These are phyloP conservation scores for Spilosoma lubricipeda DNA, from an alignment of 2,888 invertebrate genomes.

Conservation along the genomic window DNA sequence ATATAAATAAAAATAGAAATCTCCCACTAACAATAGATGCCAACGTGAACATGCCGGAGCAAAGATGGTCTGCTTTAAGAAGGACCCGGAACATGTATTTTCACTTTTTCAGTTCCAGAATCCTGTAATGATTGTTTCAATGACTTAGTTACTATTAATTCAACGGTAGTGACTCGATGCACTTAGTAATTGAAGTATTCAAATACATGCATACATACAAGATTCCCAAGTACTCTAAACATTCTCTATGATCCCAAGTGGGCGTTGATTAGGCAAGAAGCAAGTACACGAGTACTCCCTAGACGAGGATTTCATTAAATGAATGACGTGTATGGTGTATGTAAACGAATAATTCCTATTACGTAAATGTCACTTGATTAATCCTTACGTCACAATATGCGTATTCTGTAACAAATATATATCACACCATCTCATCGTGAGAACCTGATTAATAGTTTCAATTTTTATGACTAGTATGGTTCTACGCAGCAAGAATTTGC, in stretches of 20 bases:
- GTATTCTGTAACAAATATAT: neutral
- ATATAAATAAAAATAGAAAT: no score
- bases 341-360: neutral
- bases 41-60: no score
- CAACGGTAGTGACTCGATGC: neutral
- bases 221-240: neutral
- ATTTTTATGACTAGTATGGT: conserved; percentile 12
- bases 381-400: conserved; percentile 11
- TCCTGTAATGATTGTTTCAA: no score
- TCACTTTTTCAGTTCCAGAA: no score
- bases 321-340: conserved; percentile 19
- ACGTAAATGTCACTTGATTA: conserved; percentile 9
- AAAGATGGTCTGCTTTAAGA: no score
- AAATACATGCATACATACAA: neutral
- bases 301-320: conserved; percentile 7
- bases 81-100: no score
- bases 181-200: neutral
- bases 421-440: conserved; percentile 17
- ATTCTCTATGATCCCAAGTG: neutral
- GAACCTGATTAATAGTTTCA: neutral
- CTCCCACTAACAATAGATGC: no score
- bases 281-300: neutral
- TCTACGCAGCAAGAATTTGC: conserved; percentile 7
- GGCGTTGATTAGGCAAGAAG: neutral
- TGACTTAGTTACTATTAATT: neutral